phyloP scores from a whole-genome alignment of 2,888 invertebrate genomes.

The Caenorhabditis parvicauda region DNA sequence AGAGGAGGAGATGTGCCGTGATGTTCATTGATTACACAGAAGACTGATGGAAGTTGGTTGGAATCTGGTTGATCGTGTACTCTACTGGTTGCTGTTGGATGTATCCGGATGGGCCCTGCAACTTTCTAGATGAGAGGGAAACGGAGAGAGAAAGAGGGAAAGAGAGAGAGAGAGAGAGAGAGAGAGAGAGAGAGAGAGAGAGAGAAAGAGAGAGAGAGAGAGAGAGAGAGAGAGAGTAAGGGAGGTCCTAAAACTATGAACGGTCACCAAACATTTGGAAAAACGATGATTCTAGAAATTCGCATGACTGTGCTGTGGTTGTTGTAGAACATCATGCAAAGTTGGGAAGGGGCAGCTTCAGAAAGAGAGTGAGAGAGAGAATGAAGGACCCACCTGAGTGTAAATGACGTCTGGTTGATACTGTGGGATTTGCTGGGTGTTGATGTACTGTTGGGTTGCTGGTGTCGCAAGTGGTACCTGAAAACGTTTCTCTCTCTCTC shows the following conservation, averaged over 20 bases:
- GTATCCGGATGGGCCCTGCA: constrained; percentile 31
- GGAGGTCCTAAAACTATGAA: too few species aligned
- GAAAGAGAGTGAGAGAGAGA: not conserved
- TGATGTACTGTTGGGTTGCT: constrained; percentile 29
- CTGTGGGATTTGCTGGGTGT: constrained; percentile 19
- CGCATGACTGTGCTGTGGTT: too few species aligned
- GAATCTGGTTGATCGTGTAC: constrained; percentile 18
- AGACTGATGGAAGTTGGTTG: constrained; percentile 23
- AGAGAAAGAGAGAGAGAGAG: too few species aligned
- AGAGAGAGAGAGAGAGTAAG: too few species aligned
- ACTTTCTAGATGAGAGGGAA: not conserved
- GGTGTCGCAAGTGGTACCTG: constrained; percentile 29
- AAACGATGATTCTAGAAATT: not conserved
- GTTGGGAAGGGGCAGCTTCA: not conserved
- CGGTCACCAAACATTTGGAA: not conserved
- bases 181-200: too few species aligned
- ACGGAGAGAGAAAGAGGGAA: not conserved
- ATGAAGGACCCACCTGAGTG: constrained; percentile 16
- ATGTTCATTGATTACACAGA: too few species aligned
- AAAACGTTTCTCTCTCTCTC: too few species aligned
- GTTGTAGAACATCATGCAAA: not conserved
- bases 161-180: not conserved
- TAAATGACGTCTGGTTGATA: constrained; percentile 38
- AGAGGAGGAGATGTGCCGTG: too few species aligned
- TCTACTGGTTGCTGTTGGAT: constrained; percentile 32